These are phyloP conservation scores for Piprites chloris DNA, from an alignment of 2,113 vertebrate genomes.

Conservation along the genomic window DNA sequence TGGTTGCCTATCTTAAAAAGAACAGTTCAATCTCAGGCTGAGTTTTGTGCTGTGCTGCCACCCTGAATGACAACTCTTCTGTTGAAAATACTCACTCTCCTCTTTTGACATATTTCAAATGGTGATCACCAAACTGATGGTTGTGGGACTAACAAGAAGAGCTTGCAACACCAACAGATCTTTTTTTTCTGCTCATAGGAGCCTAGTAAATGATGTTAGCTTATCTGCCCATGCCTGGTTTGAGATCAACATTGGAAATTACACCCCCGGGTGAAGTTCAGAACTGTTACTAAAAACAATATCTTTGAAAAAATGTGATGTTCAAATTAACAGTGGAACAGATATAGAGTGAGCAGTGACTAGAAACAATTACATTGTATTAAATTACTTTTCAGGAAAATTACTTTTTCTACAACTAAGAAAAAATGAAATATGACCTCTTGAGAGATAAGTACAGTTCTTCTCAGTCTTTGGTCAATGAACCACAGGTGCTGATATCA, in stretches of 20 bases:
- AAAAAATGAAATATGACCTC: neutral
- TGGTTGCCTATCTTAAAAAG: neutral
- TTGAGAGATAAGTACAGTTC: neutral
- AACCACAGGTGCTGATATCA: neutral
- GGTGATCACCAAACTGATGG: neutral
- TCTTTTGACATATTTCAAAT: slow-evolving; percentile 16
- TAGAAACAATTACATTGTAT: neutral
- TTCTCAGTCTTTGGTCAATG: neutral
- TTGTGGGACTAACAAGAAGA: neutral
- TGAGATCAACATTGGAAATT: neutral
- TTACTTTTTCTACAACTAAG: neutral
- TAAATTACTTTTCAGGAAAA: neutral
- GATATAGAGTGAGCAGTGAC: neutral
- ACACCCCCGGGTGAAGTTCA: neutral
- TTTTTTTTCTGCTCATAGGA: neutral
- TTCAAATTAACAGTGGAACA: neutral
- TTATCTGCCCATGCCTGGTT: neutral
- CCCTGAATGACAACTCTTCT: neutral
- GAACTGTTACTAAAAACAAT: neutral
- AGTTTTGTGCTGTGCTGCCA: neutral
- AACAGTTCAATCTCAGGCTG: neutral
- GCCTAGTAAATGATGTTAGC: neutral
- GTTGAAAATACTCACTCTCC: neutral
- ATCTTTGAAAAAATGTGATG: neutral
- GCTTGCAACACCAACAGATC: neutral